These are phyloP conservation scores for Cosmopolites sordidus DNA, from an alignment of 2,888 invertebrate genomes.

Conservation along the genomic window DNA sequence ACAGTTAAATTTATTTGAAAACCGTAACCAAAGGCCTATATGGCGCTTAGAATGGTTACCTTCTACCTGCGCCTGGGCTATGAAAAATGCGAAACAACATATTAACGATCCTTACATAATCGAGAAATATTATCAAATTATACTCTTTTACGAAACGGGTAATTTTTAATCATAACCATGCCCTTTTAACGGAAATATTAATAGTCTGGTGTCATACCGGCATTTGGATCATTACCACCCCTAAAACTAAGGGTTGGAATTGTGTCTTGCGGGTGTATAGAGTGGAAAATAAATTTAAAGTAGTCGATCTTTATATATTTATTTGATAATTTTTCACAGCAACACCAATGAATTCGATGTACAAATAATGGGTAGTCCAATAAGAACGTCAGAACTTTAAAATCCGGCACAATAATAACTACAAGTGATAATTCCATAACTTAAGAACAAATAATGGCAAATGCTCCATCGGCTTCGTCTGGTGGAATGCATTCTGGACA, in stretches of 20 bases:
- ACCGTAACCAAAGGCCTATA: conserved; percentile 37
- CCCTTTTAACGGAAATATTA: conserved; percentile 28
- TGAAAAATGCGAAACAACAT: conserved; percentile 29
- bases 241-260: background rate
- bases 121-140: conserved; percentile 33
- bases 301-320: too few relatives aligned
- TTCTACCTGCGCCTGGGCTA: conserved; percentile 21
- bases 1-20: conserved; percentile 36
- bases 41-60: conserved; percentile 31
- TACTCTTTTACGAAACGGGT: conserved; percentile 26
- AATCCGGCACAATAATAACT: too few relatives aligned
- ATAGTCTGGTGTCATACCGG: conserved; percentile 26
- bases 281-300: background rate
- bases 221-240: conserved; percentile 9
- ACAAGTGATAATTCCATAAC: too few relatives aligned
- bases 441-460: too few relatives aligned
- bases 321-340: too few relatives aligned
- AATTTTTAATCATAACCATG: conserved; percentile 26
- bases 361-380: too few relatives aligned
- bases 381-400: too few relatives aligned
- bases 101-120: conserved; percentile 32
- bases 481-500: too few relatives aligned
- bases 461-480: too few relatives aligned
- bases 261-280: conserved; percentile 1
- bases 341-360: too few relatives aligned